Evolutionary conservation across 2,113 vertebrate species (phyloP), one percentile per base, ranked within the genome.

Genomic region (Psephotus haematonotus): DNA sequence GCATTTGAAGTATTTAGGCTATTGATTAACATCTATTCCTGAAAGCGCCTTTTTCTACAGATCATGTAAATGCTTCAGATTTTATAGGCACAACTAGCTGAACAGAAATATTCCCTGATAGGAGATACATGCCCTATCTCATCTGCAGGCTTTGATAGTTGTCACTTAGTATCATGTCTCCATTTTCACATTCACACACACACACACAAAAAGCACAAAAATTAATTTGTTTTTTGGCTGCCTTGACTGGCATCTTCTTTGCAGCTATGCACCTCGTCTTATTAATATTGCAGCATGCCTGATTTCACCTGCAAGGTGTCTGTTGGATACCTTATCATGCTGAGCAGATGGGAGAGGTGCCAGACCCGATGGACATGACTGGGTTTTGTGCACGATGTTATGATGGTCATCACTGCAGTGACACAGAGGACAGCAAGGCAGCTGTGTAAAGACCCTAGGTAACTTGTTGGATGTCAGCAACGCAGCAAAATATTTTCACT

Each of bases 141-240:
- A 74, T 86, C 71, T 59, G 47, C 4, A 7, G 75, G 39, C 3
- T 37, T 43, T 92, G 88, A 93, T 44, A 88, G 49, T 65, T 96
- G 92, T 95, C 94, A 89, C 68, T 94, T 89, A 59, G 59, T 8
- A 87, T 94, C 70, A 74, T 7, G 8, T 96, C 87, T 94, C 90
- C 20, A 8, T 91, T 94, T 85, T 75, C 74, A 68, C 41, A 23
- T 46, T 39, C 41, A 14, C 39, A 39, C 37, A 39, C 39, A 39
- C 39, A 41, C 35, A 69, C 60, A 72, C 81, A 83, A 57, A 39
- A 25, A 59, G 24, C 33, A 81, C 76, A 65, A 89, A 90, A 52
- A 23, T 20, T 81, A 50, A 81, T 86, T 81, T 92, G 11, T 50
- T 72, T 75, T 52, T 53, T 64, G 64, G 15, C 53, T 76, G 63